Evolutionary conservation across 2,113 vertebrate genomes (phyloP).

Genomic region (Eulemur macaco): DNA sequence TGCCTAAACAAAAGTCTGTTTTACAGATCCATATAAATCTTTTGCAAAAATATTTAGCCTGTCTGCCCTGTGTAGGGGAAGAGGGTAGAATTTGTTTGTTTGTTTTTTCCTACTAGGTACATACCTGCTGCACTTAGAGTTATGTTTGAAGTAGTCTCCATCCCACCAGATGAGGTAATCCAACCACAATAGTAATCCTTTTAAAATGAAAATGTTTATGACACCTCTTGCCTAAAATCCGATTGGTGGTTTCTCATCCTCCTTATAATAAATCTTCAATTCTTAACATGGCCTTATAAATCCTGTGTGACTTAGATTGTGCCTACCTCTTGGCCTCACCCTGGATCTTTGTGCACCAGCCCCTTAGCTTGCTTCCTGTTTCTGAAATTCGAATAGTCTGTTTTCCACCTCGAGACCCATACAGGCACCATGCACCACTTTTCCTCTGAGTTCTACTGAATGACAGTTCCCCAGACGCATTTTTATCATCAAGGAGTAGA

Average conservation of each 20-base stretch:
- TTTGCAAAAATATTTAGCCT: neutral
- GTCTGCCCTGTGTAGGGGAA: neutral
- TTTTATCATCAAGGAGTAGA: neutral
- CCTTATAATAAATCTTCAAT: neutral
- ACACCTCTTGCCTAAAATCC: neutral
- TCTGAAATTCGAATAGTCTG: neutral
- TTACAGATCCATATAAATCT: neutral
- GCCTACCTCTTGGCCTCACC: neutral
- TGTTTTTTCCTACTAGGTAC: rapidly evolving
- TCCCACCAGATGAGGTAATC: neutral
- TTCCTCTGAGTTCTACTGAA: neutral
- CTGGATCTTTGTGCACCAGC: neutral
- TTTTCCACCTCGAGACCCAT: neutral
- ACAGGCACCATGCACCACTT: neutral
- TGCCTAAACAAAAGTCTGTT: neutral
- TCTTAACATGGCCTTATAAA: neutral
- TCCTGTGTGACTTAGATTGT: neutral
- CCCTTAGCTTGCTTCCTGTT: neutral
- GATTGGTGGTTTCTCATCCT: neutral
- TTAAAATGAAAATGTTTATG: neutral
- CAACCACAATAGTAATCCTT: neutral
- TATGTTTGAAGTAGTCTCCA: neutral
- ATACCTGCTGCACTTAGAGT: neutral
- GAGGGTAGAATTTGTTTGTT: neutral
- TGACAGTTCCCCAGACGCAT: neutral